These are phyloP conservation scores for Adelognathus sp. DNA, from an alignment of 2,888 invertebrate genomes.

Conservation along the genomic window DNA sequence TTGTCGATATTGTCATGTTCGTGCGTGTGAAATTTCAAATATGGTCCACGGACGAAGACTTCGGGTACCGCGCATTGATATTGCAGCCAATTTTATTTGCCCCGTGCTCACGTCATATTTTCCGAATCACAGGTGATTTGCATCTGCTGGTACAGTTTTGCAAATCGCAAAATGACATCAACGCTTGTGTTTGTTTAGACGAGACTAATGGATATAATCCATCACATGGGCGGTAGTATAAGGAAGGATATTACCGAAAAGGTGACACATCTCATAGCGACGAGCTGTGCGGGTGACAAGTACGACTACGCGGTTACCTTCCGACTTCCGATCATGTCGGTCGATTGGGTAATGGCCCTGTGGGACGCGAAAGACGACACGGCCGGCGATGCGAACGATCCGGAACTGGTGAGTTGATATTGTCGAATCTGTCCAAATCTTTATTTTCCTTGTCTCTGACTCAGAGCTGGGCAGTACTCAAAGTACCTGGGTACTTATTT, in stretches of 20 bases:
- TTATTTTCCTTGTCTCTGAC: no score
- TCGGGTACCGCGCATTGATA: no score
- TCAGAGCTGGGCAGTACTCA: no score
- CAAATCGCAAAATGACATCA: constrained; percentile 25
- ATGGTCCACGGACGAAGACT: no score
- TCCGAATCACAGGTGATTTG: neutral
- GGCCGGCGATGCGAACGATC: constrained; percentile 87
- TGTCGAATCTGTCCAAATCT: neutral
- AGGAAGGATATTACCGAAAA: constrained; percentile 93
- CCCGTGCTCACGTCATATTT: neutral
- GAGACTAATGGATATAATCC: constrained; percentile 93
- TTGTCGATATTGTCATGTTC: no score
- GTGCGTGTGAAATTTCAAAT: no score
- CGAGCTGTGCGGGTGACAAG: constrained; percentile 94
- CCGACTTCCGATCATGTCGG: constrained; percentile 93
- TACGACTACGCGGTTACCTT: constrained; percentile 96
- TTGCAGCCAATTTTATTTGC: no score
- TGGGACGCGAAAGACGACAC: constrained; percentile 91
- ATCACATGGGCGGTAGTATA: constrained; percentile 98
- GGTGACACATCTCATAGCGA: constrained; percentile 97
- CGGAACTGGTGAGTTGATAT: constrained; percentile 84
- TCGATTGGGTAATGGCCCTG: constrained; percentile 93
- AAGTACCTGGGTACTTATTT: no score
- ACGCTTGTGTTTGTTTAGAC: constrained; percentile 83
- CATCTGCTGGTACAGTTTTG: no score